A percentile compares a stretch with the other conserved stretches of the same genome.
phyloP scores from a whole-genome alignment of 1,140 invertebrate genomes.

The Leguminivora glycinivorella region DNA sequence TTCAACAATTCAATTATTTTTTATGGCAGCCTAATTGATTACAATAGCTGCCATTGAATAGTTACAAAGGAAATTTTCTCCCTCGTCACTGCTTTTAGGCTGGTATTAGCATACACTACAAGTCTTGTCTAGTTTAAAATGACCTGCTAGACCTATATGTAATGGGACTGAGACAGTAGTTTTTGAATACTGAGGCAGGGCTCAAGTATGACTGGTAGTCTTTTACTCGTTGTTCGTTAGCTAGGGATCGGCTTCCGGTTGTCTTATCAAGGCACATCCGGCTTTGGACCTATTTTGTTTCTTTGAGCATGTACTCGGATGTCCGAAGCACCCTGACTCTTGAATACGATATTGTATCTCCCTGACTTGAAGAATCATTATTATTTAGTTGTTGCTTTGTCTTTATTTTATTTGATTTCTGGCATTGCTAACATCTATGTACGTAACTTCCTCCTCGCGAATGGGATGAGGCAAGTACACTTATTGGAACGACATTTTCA shows the following conservation, averaged over 20 bases:
- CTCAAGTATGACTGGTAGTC: slow-evolving; percentile 36
- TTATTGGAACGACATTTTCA: too few species aligned
- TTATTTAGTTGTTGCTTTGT: slow-evolving; percentile 22
- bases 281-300: slow-evolving; percentile 52
- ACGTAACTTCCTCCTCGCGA: too few species aligned
- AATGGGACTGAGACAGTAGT: background rate
- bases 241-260: slow-evolving; percentile 56
- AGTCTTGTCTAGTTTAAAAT: slow-evolving; percentile 1
- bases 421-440: too few species aligned
- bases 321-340: slow-evolving; percentile 30
- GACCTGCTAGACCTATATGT: background rate
- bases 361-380: slow-evolving; percentile 18
- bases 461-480: too few species aligned
- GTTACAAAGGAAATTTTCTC: slow-evolving; percentile 12
- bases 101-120: slow-evolving; percentile 27
- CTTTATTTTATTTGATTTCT: background rate
- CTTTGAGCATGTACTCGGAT: slow-evolving; percentile 55
- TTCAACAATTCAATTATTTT: background rate
- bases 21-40: slow-evolving; percentile 11
- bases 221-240: slow-evolving; percentile 59
- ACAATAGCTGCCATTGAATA: background rate
- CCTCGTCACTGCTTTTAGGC: slow-evolving; percentile 17
- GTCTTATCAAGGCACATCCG: slow-evolving; percentile 60
- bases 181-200: slow-evolving; percentile 19
- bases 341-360: slow-evolving; percentile 18